These are phyloP conservation scores for Brachionus sp. DNA, from an alignment of 1,140 invertebrate species.

Conservation along the genomic window DNA sequence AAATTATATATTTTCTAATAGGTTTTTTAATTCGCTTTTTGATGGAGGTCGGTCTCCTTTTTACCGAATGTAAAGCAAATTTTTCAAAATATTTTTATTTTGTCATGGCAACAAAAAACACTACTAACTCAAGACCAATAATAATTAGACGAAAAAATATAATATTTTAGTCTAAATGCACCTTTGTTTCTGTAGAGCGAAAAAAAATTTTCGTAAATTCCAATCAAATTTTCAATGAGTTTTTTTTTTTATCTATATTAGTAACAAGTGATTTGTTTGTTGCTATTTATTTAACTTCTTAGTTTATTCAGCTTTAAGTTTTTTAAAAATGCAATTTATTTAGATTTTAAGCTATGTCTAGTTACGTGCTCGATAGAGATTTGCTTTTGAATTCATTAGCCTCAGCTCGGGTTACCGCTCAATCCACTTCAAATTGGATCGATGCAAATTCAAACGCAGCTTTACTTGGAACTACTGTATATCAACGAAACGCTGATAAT, in stretches of 20 bases:
- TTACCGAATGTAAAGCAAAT: neutral
- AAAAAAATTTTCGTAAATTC: neutral
- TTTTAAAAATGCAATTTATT: neutral
- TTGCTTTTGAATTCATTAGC: constrained; percentile 17
- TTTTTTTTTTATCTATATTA: neutral
- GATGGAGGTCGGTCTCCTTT: neutral
- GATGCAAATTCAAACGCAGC: constrained; percentile 36
- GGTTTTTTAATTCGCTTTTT: constrained; percentile 1
- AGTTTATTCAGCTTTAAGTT: neutral
- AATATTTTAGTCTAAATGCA: constrained; percentile 16
- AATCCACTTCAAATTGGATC: constrained; percentile 15
- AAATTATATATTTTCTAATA: neutral
- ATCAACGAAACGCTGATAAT: constrained; percentile 8
- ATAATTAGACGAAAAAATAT: constrained; percentile 36
- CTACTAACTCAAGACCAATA: neutral
- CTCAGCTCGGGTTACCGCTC: neutral
- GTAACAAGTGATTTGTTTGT: constrained; percentile 19
- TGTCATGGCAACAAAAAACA: neutral
- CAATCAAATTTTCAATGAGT: neutral
- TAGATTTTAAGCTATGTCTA: constrained; percentile 33
- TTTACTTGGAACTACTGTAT: constrained; percentile 10
- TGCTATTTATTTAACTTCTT: constrained; percentile 19
- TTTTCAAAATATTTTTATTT: constrained; percentile 34
- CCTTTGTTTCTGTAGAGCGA: neutral
- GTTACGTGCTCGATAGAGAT: constrained; percentile 41